A percentile compares a stretch with the other conserved stretches of the same genome.
These are phyloP conservation scores for Chalcosyrphus nemorum DNA, from an alignment of 2,888 invertebrate genomes.

Conservation along the genomic window DNA sequence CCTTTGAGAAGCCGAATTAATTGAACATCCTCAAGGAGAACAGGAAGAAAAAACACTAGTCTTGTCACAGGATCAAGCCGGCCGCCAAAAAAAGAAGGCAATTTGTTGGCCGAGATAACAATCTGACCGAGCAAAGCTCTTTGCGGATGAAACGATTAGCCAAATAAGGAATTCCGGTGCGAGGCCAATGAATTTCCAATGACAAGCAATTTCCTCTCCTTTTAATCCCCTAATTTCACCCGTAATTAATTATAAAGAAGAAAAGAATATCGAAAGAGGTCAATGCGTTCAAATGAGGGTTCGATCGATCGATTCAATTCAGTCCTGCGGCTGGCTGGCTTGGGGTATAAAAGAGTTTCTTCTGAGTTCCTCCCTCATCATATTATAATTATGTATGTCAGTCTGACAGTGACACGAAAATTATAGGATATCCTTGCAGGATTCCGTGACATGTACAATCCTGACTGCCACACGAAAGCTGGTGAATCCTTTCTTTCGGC, in stretches of 20 bases:
- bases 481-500: background rate
- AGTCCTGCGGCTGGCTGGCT: background rate
- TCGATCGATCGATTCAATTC: slow-evolving; percentile 30
- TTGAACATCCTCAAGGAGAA: slow-evolving; percentile 41
- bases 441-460: slow-evolving; percentile 31
- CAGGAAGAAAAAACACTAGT: slow-evolving; percentile 18
- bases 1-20: slow-evolving; percentile 47
- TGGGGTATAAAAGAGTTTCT: background rate
- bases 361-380: background rate
- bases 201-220: slow-evolving; percentile 37
- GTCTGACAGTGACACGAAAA: slow-evolving; percentile 52
- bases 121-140: slow-evolving; percentile 36
- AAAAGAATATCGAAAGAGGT: slow-evolving; percentile 22
- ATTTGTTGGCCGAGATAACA: slow-evolving; percentile 56
- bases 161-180: slow-evolving; percentile 39
- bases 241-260: slow-evolving; percentile 58
- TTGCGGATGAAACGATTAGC: slow-evolving; percentile 59
- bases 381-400: slow-evolving; percentile 33
- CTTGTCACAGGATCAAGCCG: slow-evolving; percentile 49
- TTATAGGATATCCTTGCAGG: slow-evolving; percentile 33
- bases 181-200: slow-evolving; percentile 46
- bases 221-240: slow-evolving; percentile 52
- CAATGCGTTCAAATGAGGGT: slow-evolving; percentile 29
- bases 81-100: slow-evolving; percentile 48
- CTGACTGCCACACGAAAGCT: slow-evolving; percentile 35